Evolutionary conservation across 2,113 vertebrate species (phyloP), one percentile per base, ranked within the genome.

Genomic region (Brachionichthys hirsutus): DNA sequence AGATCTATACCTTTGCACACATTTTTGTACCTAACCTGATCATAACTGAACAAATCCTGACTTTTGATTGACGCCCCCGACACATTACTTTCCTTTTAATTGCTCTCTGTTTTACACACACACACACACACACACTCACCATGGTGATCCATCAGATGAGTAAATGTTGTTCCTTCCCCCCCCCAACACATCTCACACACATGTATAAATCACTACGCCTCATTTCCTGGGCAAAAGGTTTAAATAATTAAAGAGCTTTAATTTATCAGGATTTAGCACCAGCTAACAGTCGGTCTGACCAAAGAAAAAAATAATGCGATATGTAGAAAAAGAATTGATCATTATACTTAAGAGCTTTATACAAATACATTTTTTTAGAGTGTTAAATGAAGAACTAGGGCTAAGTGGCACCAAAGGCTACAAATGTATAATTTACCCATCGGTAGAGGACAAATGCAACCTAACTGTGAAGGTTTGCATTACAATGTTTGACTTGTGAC

Each of bases 211-310:
- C 85, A 90, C 75, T 76, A 48, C 50, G 51, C 59, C 77, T 84
- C 85, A 88, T 87, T 88, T 82, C 82, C 75, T 64, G 75, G 81
- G 82, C 80, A 72, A 83, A 67, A 83, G 85, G 85, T 89, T 90
- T 90, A 89, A 89, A 92, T 91, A 89, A 91, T 92, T 89, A 89
- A 90, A 91, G 75, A 84, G 83, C 84, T 88, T 90, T 91, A 90
- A 90, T 90, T 87, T 85, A 87, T 89, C 89, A 86, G 81, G 85
- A 89, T 89, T 90, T 88, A 89, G 66, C 73, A 78, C 78, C 80
- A 64, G 52, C 58, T 57, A 77, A 81, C 86, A 87, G 77, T 24
- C 80, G 49, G 73, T 66, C 71, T 81, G 80, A 86, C 81, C 83
- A 57, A 54, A 67, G 70, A 77, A 60, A 70, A 36, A 77, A n/a